phyloP scores from a whole-genome alignment of 1,140 invertebrate species.

The Gonioctena quinquepunctata region DNA sequence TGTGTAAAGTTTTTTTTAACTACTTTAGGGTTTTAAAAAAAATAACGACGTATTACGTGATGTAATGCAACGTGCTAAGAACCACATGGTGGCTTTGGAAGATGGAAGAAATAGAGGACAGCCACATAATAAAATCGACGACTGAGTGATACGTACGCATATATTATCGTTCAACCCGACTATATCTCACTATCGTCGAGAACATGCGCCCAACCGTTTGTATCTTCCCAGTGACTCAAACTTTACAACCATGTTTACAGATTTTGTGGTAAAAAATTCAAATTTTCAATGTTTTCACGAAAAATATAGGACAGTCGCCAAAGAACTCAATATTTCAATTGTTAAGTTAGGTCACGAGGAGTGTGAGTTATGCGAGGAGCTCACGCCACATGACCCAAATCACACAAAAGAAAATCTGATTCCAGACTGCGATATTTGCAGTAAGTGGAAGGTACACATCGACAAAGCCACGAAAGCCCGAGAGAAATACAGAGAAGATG shows the following conservation, averaged over 20 bases:
- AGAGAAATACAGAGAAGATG: conserved; percentile 17
- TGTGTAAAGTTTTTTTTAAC: neutral
- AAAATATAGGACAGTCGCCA: too few relatives aligned
- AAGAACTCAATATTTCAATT: conserved; percentile 16
- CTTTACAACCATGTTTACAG: too few relatives aligned
- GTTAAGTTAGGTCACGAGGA: conserved; percentile 20
- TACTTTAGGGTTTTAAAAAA: neutral
- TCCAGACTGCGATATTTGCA: conserved; percentile 14
- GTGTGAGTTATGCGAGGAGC: conserved; percentile 4
- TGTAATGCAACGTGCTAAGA: neutral
- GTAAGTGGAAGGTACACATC: neutral
- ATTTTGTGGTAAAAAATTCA: too few relatives aligned
- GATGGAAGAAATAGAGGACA: neutral
- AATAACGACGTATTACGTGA: neutral
- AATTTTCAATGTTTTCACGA: too few relatives aligned
- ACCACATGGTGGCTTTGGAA: neutral
- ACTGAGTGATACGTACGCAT: too few relatives aligned
- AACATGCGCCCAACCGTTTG: conserved; percentile 1
- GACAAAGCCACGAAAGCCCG: conserved; percentile 7
- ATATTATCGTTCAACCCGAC: conserved; percentile 1
- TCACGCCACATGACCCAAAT: conserved; percentile 1
- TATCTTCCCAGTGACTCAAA: conserved; percentile 34
- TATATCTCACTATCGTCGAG: conserved; percentile 14
- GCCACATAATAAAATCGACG: neutral
- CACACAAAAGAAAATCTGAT: conserved; percentile 1